Evolutionary conservation across 2,113 vertebrate genomes (phyloP).

Genomic region (Heliornis fulica): DNA sequence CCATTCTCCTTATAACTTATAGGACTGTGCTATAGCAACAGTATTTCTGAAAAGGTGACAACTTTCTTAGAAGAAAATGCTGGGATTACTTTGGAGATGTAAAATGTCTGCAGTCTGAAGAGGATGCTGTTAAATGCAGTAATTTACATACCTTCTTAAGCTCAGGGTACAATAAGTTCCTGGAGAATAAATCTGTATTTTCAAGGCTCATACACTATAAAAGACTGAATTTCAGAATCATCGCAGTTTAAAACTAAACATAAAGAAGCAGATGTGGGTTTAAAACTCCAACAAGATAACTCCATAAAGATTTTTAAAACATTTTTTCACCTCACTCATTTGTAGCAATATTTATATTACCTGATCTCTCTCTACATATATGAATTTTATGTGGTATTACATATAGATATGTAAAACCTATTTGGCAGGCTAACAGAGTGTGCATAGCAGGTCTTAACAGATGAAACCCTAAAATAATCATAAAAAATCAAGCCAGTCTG

Average conservation of each 20-base stretch:
- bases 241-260: background rate
- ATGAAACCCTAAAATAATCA: background rate
- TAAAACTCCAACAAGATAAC: background rate
- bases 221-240: background rate
- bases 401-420: background rate
- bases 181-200: background rate
- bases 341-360: background rate
- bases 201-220: background rate
- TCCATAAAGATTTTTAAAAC: background rate
- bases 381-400: background rate
- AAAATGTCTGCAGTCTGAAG: background rate
- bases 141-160: background rate
- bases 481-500: background rate
- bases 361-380: background rate
- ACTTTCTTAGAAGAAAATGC: background rate
- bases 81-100: background rate
- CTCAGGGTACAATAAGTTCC: background rate
- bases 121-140: background rate
- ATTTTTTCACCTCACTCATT: background rate
- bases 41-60: background rate
- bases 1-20: background rate
- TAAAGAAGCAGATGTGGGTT: background rate
- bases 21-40: background rate
- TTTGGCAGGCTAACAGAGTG: background rate
- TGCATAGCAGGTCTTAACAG: background rate